These are phyloP conservation scores for Amphipyra tragopoginis DNA, from an alignment of 2,888 invertebrate genomes.

Conservation along the genomic window DNA sequence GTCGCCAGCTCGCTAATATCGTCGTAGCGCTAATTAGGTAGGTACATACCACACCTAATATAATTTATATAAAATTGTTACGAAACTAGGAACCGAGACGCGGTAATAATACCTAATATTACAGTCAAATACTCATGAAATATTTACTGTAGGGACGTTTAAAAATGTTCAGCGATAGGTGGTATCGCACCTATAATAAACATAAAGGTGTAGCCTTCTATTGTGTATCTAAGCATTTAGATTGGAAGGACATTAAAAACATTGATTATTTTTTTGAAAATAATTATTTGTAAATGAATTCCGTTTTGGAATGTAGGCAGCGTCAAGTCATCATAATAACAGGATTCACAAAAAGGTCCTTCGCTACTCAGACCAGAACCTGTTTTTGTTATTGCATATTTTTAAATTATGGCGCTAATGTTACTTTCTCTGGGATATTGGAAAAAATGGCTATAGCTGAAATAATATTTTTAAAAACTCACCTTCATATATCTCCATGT, in stretches of 20 bases:
- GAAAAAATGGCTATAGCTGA: conserved; percentile 21
- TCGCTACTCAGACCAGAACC: conserved; percentile 56
- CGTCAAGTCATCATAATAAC: conserved; percentile 26
- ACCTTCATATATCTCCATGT: conserved; percentile 87
- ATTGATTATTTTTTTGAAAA: neutral
- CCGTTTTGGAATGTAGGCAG: conserved; percentile 23
- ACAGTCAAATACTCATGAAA: too few species aligned
- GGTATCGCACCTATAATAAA: neutral
- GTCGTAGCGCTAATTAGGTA: too few species aligned
- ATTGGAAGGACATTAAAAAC: too few species aligned
- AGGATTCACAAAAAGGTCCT: conserved; percentile 47
- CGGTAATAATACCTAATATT: too few species aligned
- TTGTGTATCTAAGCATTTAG: too few species aligned
- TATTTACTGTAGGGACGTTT: too few species aligned
- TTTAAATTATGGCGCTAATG: conserved; percentile 50
- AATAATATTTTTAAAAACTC: conserved; percentile 67
- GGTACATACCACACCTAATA: too few species aligned
- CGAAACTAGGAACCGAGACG: too few species aligned
- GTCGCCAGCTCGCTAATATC: too few species aligned
- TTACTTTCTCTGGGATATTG: conserved; percentile 4
- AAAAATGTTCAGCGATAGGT: neutral
- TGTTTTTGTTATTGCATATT: conserved; percentile 57
- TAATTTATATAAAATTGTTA: too few species aligned
- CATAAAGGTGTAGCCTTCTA: neutral
- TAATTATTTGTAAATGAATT: too few species aligned